Conservation (phyloP, 2,113 vertebrate genomes). For the Oryzias javanicus region DNA sequence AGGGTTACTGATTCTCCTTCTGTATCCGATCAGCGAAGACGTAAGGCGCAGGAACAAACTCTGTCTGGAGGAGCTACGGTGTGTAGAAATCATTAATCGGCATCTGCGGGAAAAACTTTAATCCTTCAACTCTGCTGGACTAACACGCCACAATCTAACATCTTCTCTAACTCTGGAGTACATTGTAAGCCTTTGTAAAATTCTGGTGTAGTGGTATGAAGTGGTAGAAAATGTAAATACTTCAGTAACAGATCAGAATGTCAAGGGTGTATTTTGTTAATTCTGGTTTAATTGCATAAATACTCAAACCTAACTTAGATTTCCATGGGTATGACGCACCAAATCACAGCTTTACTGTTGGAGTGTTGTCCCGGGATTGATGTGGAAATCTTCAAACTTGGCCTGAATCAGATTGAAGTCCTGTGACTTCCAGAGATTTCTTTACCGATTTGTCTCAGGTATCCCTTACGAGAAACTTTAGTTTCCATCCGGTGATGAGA, state of each 20-base stretch:
- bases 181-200: background rate
- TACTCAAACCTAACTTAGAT: no score
- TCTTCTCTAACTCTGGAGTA: background rate
- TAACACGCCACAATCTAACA: background rate
- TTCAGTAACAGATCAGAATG: no score
- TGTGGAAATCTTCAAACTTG: no score
- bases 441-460: no score
- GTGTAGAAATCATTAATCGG: constrained; percentile 21
- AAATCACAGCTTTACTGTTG: no score
- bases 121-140: background rate
- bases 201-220: background rate
- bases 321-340: no score
- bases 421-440: no score
- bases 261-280: no score
- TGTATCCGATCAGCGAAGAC: constrained; percentile 85
- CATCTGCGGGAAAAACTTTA: constrained; percentile 10
- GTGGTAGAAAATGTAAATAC: background rate
- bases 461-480: background rate
- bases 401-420: no score
- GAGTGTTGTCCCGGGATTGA: no score
- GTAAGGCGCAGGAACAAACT: constrained; percentile 79
- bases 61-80: constrained; percentile 83
- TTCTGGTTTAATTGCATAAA: no score
- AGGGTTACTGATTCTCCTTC: constrained; percentile 86
- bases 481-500: background rate